Conservation (phyloP, 2,113 vertebrate genomes). For the Martes martes region DNA sequence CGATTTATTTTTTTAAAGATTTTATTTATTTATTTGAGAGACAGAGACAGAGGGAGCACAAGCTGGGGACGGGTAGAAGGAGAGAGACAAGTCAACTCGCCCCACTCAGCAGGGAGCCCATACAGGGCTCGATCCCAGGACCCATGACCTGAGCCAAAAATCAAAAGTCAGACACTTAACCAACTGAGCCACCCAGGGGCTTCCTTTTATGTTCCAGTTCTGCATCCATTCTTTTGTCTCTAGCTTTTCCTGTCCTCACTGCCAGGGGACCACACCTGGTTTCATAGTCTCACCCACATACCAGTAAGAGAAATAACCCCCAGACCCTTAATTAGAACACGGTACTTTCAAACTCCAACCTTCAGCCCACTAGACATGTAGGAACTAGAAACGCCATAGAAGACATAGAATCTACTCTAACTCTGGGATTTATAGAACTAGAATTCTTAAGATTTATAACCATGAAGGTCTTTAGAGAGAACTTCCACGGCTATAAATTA, state of each 20-base stretch:
- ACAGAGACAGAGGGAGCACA: not conserved
- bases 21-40: not conserved
- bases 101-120: not conserved
- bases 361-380: not conserved
- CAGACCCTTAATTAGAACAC: not conserved
- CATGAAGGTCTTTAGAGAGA: not conserved
- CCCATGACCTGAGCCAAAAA: not conserved
- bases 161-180: not conserved
- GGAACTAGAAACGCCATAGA: not conserved
- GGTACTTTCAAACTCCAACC: not conserved
- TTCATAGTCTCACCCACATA: not conserved
- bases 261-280: not conserved
- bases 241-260: not conserved
- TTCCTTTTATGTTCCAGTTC: not conserved
- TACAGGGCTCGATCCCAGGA: not conserved
- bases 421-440: constrained; percentile 44
- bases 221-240: not conserved
- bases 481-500: not conserved
- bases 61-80: not conserved
- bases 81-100: not conserved
- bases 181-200: not conserved
- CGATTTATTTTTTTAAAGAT: not conserved
- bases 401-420: not conserved
- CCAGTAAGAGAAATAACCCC: not conserved
- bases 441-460: constrained; percentile 19